Conservation (phyloP, 2,113 vertebrate species). For the Tor tambroides region DNA sequence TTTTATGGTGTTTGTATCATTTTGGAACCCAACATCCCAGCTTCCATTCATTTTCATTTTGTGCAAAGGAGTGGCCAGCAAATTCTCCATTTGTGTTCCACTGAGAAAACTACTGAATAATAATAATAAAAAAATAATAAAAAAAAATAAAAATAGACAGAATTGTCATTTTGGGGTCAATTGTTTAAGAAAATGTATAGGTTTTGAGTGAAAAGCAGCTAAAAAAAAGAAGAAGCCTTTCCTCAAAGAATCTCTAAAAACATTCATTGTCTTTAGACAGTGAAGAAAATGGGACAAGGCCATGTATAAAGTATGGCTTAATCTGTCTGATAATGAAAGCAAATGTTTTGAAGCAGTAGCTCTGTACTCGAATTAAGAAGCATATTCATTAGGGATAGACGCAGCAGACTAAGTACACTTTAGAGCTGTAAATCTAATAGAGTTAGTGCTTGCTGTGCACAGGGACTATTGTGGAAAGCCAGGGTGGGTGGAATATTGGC, state of each 20-base stretch:
- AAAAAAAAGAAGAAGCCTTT: not conserved
- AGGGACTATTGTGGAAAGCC: slow-evolving; percentile 48
- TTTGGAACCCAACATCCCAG: too few relatives aligned
- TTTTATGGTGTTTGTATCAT: too few relatives aligned
- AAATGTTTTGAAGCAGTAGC: slow-evolving; percentile 27
- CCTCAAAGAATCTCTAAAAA: not conserved
- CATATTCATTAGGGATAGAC: slow-evolving; percentile 51
- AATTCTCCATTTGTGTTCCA: not conserved
- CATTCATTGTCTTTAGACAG: not conserved
- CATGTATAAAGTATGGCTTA: not conserved
- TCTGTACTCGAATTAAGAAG: slow-evolving; percentile 49
- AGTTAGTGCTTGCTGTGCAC: slow-evolving; percentile 72
- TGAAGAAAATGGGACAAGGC: slow-evolving; percentile 19
- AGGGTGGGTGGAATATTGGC: slow-evolving; percentile 64
- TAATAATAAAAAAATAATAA: too few relatives aligned
- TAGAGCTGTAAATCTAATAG: slow-evolving; percentile 69
- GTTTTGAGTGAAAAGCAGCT: not conserved
- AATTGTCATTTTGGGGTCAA: not conserved
- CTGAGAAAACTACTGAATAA: not conserved
- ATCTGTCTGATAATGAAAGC: too few relatives aligned
- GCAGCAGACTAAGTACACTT: slow-evolving; percentile 47
- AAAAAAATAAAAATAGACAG: too few relatives aligned
- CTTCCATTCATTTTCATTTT: not conserved
- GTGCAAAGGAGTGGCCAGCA: not conserved
- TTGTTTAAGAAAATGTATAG: not conserved